These are phyloP conservation scores for Dinothrombium tinctorium DNA, from an alignment of 1,140 invertebrate species.

Conservation along the genomic window DNA sequence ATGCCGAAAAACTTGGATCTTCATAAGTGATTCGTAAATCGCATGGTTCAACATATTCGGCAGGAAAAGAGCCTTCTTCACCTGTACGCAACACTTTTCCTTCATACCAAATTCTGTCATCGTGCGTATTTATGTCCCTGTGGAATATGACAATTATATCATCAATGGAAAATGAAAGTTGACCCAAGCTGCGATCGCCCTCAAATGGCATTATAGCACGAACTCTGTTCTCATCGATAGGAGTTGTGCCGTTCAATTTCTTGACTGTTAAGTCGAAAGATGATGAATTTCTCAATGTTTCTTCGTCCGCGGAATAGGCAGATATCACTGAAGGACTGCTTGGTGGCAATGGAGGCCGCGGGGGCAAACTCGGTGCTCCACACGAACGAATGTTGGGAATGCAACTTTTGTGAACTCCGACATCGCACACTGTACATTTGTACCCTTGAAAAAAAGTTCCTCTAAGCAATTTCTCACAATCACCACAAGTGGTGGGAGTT, in stretches of 20 bases:
- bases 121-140: slow-evolving; percentile 4
- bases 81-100: slow-evolving; percentile 14
- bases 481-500: slow-evolving; percentile 46
- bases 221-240: not conserved
- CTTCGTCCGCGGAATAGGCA: slow-evolving; percentile 3
- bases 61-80: slow-evolving; percentile 16
- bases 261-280: not conserved
- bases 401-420: slow-evolving; percentile 18
- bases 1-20: not conserved
- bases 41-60: slow-evolving; percentile 10
- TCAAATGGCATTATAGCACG: slow-evolving; percentile 1
- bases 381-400: slow-evolving; percentile 16
- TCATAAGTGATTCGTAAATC: slow-evolving; percentile 1
- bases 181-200: slow-evolving; percentile 4
- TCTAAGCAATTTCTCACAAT: slow-evolving; percentile 66
- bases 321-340: not conserved
- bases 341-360: slow-evolving; percentile 3
- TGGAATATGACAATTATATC: slow-evolving; percentile 15
- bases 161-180: slow-evolving; percentile 14
- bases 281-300: not conserved
- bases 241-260: not conserved
- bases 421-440: slow-evolving; percentile 18
- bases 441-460: slow-evolving; percentile 49
- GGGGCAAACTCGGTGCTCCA: slow-evolving; percentile 13
- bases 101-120: slow-evolving; percentile 13